Evolutionary conservation across 2,113 vertebrate species (phyloP), one percentile per base, ranked within the genome.

Genomic region (Coryphaenoides rupestris): DNA sequence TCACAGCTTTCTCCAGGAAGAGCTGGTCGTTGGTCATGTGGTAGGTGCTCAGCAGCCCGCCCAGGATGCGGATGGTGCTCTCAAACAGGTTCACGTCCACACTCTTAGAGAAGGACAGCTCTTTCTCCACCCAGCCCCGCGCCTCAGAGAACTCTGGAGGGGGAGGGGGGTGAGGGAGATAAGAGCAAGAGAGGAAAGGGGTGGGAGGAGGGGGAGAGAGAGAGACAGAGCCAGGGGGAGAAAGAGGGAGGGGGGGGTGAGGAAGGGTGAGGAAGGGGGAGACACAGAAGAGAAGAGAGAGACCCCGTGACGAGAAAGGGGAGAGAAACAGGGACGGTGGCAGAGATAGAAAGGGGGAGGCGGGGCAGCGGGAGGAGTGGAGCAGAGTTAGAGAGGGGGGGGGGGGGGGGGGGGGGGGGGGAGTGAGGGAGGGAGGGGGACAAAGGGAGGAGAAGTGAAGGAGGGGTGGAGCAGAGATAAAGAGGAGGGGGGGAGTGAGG

Each of bases 31-130:
- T 90, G 0, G 94, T 92, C 50, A 98, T 88, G 76, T 99, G 96
- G 86, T 95, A 98, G 12, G 93, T 88, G 45, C 96, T 97, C 68
- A 99, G 91, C 56, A 99, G 89, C 1, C 95, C 93, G 0, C 97
- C 97, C 13, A 99, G 85, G 65, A 99, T 88, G 1, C 96, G 95
- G 65, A 99, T 99, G 12, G 96, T 98, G 70, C 93, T 98, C 89
- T 99, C 97, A 70, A 99, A 99, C 16, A 99, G 93, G 86, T 98
- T 99, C 53, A 99, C 97, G 2, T 99, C 97, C 69, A 98, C 93
- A 0, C 96, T 93, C 74, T 94, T 98, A 71, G 87, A 70, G 50
- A 99, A 97, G 10, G 69, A 60, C 9, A 99, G 86, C 58, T 92
- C 79, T 0, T 77, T 84, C n/a, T 91, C 89, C 33, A 99, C 89